Conservation (phyloP, 2,797 vertebrate species). For the Antrozous pallidus region DNA sequence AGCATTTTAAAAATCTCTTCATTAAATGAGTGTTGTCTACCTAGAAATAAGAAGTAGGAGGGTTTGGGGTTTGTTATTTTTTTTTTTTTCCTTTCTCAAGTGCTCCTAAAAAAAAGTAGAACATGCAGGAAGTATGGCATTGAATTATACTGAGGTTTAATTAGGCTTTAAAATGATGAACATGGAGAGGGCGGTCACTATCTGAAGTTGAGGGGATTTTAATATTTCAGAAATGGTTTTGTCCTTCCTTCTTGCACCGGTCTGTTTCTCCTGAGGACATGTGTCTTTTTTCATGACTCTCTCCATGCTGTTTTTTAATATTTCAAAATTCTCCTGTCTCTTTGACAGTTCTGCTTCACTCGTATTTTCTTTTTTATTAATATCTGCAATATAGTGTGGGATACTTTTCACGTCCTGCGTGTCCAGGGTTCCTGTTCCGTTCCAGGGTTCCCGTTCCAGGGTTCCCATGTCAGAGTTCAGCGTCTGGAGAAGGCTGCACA, state of each 20-base stretch:
- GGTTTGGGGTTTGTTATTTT: neutral
- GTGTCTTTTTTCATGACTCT: neutral
- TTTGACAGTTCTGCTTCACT: neutral
- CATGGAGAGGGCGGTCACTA: neutral
- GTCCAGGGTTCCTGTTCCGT: too few species aligned
- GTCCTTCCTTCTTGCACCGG: neutral
- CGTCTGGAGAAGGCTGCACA: too few species aligned
- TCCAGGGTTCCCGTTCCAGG: too few species aligned
- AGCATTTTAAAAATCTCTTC: neutral
- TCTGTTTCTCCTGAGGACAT: neutral
- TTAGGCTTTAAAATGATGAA: neutral
- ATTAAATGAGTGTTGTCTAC: neutral
- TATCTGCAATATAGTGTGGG: constrained; percentile 37
- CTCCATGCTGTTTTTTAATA: constrained; percentile 17
- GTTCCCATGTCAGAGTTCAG: too few species aligned
- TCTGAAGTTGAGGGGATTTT: neutral
- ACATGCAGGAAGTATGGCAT: neutral
- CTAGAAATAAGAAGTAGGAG: constrained; percentile 2
- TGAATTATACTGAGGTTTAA: neutral
- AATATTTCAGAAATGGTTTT: constrained; percentile 30
- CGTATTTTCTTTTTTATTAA: neutral
- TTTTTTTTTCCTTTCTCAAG: neutral
- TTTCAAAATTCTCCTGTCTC: constrained; percentile 60
- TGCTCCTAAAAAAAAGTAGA: neutral
- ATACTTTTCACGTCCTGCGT: too few species aligned